A percentile compares a stretch with the other conserved stretches of the same genome.
Evolutionary conservation across 2,113 vertebrate species (phyloP).

Genomic region (Apteryx mantelli): DNA sequence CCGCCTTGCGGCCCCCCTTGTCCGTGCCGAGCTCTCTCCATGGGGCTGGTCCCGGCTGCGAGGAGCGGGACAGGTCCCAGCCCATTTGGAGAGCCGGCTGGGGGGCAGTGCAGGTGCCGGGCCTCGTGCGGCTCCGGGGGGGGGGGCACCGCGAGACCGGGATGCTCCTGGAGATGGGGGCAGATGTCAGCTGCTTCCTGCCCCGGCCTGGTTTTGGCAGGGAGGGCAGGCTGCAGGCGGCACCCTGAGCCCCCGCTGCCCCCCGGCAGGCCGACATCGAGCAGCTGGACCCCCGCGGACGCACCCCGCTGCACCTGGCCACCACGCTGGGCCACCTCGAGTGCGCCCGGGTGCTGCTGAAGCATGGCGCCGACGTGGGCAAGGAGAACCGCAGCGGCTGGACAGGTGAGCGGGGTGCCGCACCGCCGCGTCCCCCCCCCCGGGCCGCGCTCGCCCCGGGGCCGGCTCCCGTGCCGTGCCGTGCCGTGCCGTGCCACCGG

Average conservation of each 20-base stretch:
- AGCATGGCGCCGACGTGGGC: conserved; percentile 90
- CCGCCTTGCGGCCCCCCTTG: too few species aligned
- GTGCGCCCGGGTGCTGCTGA: conserved; percentile 89
- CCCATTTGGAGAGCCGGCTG: neutral
- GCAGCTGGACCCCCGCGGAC: conserved; percentile 90
- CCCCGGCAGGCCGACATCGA: conserved; percentile 86
- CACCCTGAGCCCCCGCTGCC: neutral
- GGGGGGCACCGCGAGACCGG: neutral
- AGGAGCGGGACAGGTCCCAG: too few species aligned
- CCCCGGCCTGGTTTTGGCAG: neutral
- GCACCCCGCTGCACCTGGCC: conserved; percentile 94
- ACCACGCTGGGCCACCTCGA: conserved; percentile 93
- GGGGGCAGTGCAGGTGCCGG: neutral
- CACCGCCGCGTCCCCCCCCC: fast-evolving
- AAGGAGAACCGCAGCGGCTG: conserved; percentile 96
- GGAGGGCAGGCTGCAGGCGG: neutral
- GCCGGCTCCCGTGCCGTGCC: neutral
- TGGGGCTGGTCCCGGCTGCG: too few species aligned
- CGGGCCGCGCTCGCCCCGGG: neutral
- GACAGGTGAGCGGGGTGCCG: conserved; percentile 84
- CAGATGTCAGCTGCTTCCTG: neutral
- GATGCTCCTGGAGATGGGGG: fast-evolving
- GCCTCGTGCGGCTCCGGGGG: neutral
- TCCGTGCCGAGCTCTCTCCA: too few species aligned
- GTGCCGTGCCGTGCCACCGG: neutral